A percentile compares a stretch with the other conserved stretches of the same genome.
Conservation (phyloP, 2,113 vertebrate genomes). For the Notothenia rossii region DNA sequence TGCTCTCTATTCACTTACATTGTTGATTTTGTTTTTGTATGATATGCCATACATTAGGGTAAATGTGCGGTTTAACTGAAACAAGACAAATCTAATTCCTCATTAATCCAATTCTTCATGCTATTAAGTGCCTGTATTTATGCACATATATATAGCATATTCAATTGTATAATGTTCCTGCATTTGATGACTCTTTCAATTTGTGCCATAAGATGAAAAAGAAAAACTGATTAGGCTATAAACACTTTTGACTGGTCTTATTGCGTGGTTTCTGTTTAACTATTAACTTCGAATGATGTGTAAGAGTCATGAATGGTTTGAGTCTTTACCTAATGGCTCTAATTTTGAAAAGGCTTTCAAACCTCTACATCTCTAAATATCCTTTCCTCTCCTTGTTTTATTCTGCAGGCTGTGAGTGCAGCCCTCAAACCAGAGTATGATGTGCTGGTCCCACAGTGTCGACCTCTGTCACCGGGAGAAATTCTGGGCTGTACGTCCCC, state of each 20-base stretch:
- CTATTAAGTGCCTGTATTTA: not conserved
- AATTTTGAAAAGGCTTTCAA: not conserved
- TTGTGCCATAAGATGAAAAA: not conserved
- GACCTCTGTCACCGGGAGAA: slow-evolving; percentile 96
- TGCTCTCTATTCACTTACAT: not conserved
- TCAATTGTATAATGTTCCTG: not conserved
- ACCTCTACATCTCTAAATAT: not conserved
- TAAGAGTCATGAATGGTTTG: not conserved
- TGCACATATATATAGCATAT: not conserved
- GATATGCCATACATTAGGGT: not conserved
- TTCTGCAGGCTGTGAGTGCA: slow-evolving; percentile 78
- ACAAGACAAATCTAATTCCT: not conserved
- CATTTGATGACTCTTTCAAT: not conserved
- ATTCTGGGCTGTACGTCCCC: slow-evolving; percentile 96
- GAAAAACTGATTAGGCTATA: not conserved
- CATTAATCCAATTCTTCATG: not conserved
- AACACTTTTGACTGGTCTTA: not conserved
- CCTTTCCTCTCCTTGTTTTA: slow-evolving; percentile 9
- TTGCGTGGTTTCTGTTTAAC: not conserved
- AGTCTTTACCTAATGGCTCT: not conserved
- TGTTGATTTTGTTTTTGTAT: not conserved
- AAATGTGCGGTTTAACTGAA: not conserved
- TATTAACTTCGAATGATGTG: not conserved
- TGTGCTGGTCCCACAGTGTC: slow-evolving; percentile 93
- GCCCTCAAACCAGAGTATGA: slow-evolving; percentile 89